Percentiles rank a stretch among this genome's conserved stretches.
phyloP scores from a whole-genome alignment of 2,797 vertebrate species.

The Lagocephalus sceleratus region DNA sequence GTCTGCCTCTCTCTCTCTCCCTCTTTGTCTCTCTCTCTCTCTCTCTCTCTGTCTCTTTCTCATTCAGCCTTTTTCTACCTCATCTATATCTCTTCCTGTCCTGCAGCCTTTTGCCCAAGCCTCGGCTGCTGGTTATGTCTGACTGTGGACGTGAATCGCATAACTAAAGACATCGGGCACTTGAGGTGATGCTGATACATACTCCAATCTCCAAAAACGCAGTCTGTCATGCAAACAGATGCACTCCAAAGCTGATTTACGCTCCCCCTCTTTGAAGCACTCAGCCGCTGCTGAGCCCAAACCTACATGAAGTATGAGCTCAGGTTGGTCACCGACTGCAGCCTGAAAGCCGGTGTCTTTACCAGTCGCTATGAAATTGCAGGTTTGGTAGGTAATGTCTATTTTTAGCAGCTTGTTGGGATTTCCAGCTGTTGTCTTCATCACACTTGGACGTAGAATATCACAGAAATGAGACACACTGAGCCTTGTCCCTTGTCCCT shows the following conservation, averaged over 20 bases:
- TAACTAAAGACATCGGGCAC: slow-evolving; percentile 45
- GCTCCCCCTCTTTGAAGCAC: slow-evolving; percentile 16
- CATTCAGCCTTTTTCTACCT: slow-evolving; percentile 1
- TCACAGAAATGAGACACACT: not conserved
- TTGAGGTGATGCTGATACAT: slow-evolving; percentile 51
- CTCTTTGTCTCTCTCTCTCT: slow-evolving; percentile 11
- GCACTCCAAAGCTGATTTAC: slow-evolving; percentile 5
- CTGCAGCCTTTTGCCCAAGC: slow-evolving; percentile 27
- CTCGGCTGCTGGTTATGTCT: slow-evolving; percentile 53
- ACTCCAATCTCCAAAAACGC: slow-evolving; percentile 18
- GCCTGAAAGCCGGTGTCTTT: slow-evolving; percentile 19
- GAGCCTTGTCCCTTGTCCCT: not conserved
- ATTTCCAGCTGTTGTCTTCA: slow-evolving; percentile 3
- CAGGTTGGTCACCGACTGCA: slow-evolving; percentile 34
- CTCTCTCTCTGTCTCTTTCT: slow-evolving; percentile 12
- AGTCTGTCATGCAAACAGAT: slow-evolving; percentile 15
- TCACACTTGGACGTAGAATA: slow-evolving; percentile 1
- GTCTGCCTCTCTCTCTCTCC: not conserved
- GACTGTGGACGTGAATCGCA: slow-evolving; percentile 56
- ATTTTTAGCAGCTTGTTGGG: slow-evolving; percentile 14
- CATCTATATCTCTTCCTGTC: slow-evolving; percentile 16
- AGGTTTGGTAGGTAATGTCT: slow-evolving; percentile 12
- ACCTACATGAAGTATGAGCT: slow-evolving; percentile 6
- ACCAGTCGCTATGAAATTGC: slow-evolving; percentile 28
- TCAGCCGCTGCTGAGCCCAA: slow-evolving; percentile 27